A percentile compares a stretch with the other conserved stretches of the same genome.
phyloP scores from a whole-genome alignment of 2,797 vertebrate genomes.

The Salmo trutta region DNA sequence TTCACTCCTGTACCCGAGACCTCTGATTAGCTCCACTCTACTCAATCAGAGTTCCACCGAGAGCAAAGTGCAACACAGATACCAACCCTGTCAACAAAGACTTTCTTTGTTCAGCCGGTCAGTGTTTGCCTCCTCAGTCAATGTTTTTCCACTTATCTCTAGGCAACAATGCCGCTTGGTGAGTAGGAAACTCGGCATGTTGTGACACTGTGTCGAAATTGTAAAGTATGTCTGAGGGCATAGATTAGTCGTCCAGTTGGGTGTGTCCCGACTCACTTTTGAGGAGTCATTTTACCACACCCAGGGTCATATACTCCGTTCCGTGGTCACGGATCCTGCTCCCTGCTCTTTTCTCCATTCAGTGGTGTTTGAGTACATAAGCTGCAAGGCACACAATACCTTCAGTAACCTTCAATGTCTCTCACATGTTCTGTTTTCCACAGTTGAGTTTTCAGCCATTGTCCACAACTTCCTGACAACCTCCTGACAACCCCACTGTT shows the following conservation, averaged over 20 bases:
- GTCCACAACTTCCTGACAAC: conserved; percentile 50
- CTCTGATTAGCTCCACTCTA: conserved; percentile 10
- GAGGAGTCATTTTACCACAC: conserved; percentile 27
- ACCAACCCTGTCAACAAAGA: conserved; percentile 44
- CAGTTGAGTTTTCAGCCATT: conserved; percentile 53
- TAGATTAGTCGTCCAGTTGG: conserved; percentile 62
- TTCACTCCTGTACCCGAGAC: background rate
- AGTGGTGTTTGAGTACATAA: conserved; percentile 7
- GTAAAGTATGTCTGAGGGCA: conserved; percentile 31
- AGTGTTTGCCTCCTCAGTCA: conserved; percentile 53
- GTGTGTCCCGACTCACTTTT: conserved; percentile 42
- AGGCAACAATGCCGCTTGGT: conserved; percentile 46
- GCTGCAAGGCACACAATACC: background rate
- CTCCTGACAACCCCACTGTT: conserved; percentile 60
- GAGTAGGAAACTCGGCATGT: conserved; percentile 31
- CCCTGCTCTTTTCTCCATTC: conserved; percentile 14
- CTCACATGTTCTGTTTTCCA: conserved; percentile 38
- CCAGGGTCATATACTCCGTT: conserved; percentile 27
- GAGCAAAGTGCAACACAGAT: conserved; percentile 44
- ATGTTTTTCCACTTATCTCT: conserved; percentile 56
- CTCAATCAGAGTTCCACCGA: conserved; percentile 18
- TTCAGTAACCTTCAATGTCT: background rate
- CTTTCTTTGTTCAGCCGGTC: conserved; percentile 54
- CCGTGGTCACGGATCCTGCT: conserved; percentile 21
- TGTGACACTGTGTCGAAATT: conserved; percentile 39